Percentiles rank a stretch among this genome's conserved stretches.
Evolutionary conservation across 1,140 invertebrate genomes (phyloP).

Genomic region (Rhynchophorus ferrugineus): DNA sequence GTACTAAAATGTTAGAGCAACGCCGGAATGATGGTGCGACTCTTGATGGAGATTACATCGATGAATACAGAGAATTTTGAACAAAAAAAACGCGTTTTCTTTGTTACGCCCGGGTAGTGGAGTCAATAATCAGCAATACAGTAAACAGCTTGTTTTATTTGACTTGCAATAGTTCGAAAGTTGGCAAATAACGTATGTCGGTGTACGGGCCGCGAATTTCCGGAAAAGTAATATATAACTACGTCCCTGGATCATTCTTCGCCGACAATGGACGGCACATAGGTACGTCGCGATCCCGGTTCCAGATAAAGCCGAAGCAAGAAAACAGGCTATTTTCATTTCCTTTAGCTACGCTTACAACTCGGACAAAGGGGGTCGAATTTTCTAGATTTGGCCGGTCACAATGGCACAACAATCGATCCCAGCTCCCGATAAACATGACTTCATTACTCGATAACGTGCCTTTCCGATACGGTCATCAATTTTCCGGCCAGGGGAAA

Average conservation of each 20-base stretch:
- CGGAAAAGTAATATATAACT: not conserved
- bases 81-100: too few species aligned
- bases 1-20: too few species aligned
- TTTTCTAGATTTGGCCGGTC: constrained; percentile 27
- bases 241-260: not conserved
- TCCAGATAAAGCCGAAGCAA: constrained; percentile 20
- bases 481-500: constrained; percentile 16
- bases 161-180: too few species aligned
- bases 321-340: constrained; percentile 33
- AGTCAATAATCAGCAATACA: too few species aligned
- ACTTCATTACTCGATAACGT: constrained; percentile 35
- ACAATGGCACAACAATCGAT: constrained; percentile 36
- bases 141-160: too few species aligned
- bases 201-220: not conserved
- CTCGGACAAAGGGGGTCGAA: constrained; percentile 25
- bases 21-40: too few species aligned
- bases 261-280: not conserved
- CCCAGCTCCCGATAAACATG: constrained; percentile 30
- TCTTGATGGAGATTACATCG: too few species aligned
- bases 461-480: constrained; percentile 20
- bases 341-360: constrained; percentile 22
- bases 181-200: too few species aligned
- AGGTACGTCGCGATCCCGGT: constrained; percentile 11
- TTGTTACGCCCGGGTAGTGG: too few species aligned
- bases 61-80: too few species aligned